Evolutionary conservation across 2,888 invertebrate species (phyloP), one percentile per base, ranked within the genome.

Genomic region (Acheta domesticus): DNA sequence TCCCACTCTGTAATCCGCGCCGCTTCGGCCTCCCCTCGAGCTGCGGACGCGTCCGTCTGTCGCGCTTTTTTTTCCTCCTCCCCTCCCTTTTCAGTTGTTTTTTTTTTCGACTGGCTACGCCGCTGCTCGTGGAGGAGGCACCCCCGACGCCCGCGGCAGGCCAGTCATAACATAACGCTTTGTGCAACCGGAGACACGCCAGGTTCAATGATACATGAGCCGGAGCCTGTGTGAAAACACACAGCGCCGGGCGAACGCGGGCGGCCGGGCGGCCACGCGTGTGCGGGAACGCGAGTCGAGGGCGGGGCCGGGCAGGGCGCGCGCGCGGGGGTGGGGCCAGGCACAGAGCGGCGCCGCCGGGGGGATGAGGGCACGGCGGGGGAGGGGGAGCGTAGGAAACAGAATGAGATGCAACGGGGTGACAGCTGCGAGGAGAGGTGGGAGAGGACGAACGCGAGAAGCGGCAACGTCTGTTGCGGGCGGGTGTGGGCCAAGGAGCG

Each of bases 181-280:
- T 62, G 62, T 62, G 62, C 19, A 62, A 62, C 62, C 62, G 62
- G 62, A 62, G 62, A 62, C 62, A 62, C 62, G 62, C 19, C 62
- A 19, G 16, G 62, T 62, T 62, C 62, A 62, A 62, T 62, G 62
- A 62, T 62, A 19, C 62, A 62, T 62, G 62, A 62, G 62, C 16
- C 62, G 62, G 19, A 14, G 62, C 62, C 62, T 62, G 62, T 62
- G 16, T 62, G 62, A 62, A 62, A 62, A 62, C 36, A 36, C 36
- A 36, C 36, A 36, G 36, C 36, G 36, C 23, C 23, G 23, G 23
- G 23, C n/a, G n/a, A n/a, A n/a, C n/a, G n/a, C n/a, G n/a, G n/a
- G n/a, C n/a, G n/a, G n/a, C n/a, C 23, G 23, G 23, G 23, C 23
- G 23, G 23, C 23, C 23, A 23, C 23, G 23, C 23, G 23, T 23